Conservation (phyloP, 2,797 vertebrate genomes). For the Malacoctenus gilli region DNA sequence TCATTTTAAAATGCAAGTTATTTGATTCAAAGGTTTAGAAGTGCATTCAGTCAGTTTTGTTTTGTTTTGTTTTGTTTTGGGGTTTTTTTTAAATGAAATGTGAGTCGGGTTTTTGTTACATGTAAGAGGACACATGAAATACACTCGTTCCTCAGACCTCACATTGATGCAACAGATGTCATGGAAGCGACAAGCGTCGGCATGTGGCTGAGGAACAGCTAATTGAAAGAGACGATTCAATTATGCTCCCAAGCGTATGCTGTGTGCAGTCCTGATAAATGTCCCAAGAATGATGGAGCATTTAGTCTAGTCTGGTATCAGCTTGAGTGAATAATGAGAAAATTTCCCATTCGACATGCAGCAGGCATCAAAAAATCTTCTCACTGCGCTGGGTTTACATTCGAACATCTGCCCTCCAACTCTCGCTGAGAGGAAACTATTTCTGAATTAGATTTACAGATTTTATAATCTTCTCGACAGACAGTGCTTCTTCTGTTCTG, state of each 20-base stretch:
- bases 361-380: no score
- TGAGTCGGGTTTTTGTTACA: no score
- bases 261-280: not conserved
- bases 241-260: not conserved
- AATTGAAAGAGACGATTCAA: not conserved
- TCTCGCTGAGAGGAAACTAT: slow-evolving; percentile 10
- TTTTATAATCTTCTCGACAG: slow-evolving; percentile 44
- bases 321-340: not conserved
- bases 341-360: no score
- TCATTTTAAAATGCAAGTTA: no score
- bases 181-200: not conserved
- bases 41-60: no score
- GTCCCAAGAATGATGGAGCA: not conserved
- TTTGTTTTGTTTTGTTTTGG: no score
- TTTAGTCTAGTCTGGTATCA: not conserved
- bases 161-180: not conserved
- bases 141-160: not conserved
- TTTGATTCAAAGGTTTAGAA: no score
- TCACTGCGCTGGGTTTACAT: not conserved
- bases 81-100: no score
- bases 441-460: slow-evolving; percentile 58
- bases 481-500: slow-evolving; percentile 52
- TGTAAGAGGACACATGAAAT: no score
- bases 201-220: slow-evolving; percentile 1
- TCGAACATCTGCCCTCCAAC: slow-evolving; percentile 3